Evolutionary conservation across 2,888 invertebrate species (phyloP), one percentile per base, ranked within the genome.

Genomic region (Diarsia mendica): DNA sequence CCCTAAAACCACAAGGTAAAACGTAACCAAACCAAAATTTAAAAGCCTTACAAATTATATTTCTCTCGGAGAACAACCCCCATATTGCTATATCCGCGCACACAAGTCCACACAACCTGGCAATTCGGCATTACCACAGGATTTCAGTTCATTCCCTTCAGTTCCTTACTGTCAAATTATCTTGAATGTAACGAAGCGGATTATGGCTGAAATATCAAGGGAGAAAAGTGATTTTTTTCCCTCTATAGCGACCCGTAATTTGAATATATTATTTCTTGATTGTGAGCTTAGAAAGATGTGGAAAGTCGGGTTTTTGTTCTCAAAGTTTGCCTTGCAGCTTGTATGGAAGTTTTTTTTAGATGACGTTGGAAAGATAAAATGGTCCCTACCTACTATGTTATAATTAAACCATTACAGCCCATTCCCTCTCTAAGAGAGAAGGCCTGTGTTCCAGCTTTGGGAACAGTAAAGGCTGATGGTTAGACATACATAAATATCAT

Each of bases 241-340:
- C 82, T 83, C 60, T 84, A 72, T 83, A 88, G 82, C 79, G 86
- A 78, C 80, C 87, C 85, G 89, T 91, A 91, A 94, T 93, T 93
- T 93, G 91, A 92, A 93, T 94, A 91, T 89, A 92, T 93, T 93
- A 91, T 82, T 83, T 75, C 83, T 85, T 90, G 89, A 91, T 90
- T 92, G 89, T 89, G 86, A 85, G 88, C 87, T 90, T 88, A 87
- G 69, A 74, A 73, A 76, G 46, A 51, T 64, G 80, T 77, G 71
- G 75, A 67, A 79, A 68, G 70, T 73, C 64, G 60, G 72, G 74
- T 75, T 76, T 79, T 85, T 85, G 78, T 84, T 87, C 79, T 75
- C 64, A 66, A 77, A 85, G 61, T 82, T 87, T 61, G 20, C 8
- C 67, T 70, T 72, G 63, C 73, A 60, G 23, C 46, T 77, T 55